A percentile compares a stretch with the other conserved stretches of the same genome.
Evolutionary conservation across 1,140 invertebrate species (phyloP).

Genomic region (Drosophila ambigua): DNA sequence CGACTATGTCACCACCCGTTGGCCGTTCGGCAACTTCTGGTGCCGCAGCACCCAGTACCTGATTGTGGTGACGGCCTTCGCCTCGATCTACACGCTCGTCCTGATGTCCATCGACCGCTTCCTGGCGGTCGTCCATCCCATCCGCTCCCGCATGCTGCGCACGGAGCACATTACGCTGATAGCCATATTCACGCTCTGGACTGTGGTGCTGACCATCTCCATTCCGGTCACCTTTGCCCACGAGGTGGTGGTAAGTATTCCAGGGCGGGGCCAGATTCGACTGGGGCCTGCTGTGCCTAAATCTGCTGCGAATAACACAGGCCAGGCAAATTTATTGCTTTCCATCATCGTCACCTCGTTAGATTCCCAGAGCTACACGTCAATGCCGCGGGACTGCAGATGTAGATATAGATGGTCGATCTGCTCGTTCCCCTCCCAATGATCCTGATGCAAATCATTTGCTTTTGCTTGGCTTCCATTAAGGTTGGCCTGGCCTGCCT

Average conservation of each 20-base stretch:
- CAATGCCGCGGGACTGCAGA: constrained; percentile 21
- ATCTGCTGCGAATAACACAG: constrained; percentile 74
- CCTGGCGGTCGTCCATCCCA: constrained; percentile 96
- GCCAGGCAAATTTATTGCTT: constrained; percentile 78
- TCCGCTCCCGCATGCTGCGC: constrained; percentile 91
- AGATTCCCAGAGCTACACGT: constrained; percentile 55
- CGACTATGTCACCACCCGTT: constrained; percentile 93
- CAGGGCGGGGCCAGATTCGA: not conserved
- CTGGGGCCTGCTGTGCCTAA: constrained; percentile 58
- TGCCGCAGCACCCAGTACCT: constrained; percentile 92
- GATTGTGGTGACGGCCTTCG: constrained; percentile 95
- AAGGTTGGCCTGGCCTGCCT: constrained; percentile 22
- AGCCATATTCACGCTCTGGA: constrained; percentile 92
- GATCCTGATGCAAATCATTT: constrained; percentile 47
- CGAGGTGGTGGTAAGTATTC: constrained; percentile 86
- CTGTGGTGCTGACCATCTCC: constrained; percentile 89
- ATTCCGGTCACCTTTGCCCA: constrained; percentile 91
- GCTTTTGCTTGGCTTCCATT: constrained; percentile 28
- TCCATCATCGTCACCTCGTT: constrained; percentile 80
- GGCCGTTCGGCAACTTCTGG: constrained; percentile 96
- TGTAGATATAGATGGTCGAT: not conserved
- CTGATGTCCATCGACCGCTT: constrained; percentile 98
- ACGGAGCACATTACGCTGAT: constrained; percentile 92
- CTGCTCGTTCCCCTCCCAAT: not conserved
- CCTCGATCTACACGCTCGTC: constrained; percentile 97